Evolutionary conservation across 2,888 invertebrate genomes (phyloP).

Genomic region (Cepaea hortensis): DNA sequence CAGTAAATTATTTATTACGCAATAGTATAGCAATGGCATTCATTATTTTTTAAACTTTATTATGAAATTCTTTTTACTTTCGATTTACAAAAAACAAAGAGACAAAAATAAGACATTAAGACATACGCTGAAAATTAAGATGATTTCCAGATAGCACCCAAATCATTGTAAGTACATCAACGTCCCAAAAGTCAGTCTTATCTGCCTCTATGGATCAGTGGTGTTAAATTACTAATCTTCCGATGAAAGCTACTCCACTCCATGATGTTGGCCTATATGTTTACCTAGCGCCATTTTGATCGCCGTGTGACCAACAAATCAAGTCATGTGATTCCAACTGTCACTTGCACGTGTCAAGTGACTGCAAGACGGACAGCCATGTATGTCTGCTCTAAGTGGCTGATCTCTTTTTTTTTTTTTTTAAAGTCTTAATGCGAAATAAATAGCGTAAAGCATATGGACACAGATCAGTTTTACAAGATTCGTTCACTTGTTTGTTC

Average conservation of each 20-base stretch:
- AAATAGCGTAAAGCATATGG: too few species aligned
- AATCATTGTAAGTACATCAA: conserved; percentile 1
- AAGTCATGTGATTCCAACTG: conserved; percentile 15
- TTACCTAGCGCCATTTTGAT: conserved; percentile 19
- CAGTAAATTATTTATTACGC: too few species aligned
- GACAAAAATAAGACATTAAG: neutral
- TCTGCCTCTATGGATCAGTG: neutral
- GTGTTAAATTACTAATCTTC: neutral
- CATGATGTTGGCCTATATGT: neutral
- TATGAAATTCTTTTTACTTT: too few species aligned
- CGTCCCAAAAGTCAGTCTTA: neutral
- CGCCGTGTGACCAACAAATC: neutral
- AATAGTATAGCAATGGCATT: too few species aligned
- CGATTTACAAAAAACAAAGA: too few species aligned
- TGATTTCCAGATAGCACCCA: neutral
- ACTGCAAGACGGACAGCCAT: neutral
- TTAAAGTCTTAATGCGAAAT: too few species aligned
- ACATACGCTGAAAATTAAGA: neutral
- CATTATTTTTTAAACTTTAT: too few species aligned
- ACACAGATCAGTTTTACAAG: too few species aligned
- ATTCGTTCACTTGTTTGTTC: too few species aligned
- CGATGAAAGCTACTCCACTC: neutral
- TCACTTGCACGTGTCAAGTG: neutral
- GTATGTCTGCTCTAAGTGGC: neutral
- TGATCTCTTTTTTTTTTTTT: too few species aligned